phyloP scores from a whole-genome alignment of 2,113 vertebrate species.

The Pycnonotus jocosus region DNA sequence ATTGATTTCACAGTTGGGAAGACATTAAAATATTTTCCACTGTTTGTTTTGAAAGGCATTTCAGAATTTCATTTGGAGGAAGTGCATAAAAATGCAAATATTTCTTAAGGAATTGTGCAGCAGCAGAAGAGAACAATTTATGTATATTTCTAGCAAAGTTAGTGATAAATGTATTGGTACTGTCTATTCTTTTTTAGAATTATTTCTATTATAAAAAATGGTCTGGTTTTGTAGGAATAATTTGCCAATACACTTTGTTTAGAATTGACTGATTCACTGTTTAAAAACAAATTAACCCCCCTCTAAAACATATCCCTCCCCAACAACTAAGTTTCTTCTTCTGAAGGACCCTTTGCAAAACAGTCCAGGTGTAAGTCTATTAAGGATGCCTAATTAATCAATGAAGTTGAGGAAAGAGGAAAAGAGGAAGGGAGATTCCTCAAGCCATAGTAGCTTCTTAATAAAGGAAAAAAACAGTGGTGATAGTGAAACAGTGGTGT shows the following conservation, averaged over 20 bases:
- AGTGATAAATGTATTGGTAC: neutral
- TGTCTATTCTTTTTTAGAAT: neutral
- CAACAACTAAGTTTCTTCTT: neutral
- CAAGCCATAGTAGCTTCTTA: neutral
- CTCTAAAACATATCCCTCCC: neutral
- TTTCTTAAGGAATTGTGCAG: neutral
- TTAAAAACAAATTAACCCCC: neutral
- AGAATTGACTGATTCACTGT: neutral
- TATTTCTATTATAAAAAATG: neutral
- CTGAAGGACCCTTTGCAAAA: neutral
- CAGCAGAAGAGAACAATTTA: neutral
- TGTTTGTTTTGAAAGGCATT: neutral
- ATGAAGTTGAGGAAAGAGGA: neutral
- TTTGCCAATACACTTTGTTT: neutral
- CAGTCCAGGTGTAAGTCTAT: neutral
- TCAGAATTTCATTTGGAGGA: neutral
- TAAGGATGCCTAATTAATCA: neutral
- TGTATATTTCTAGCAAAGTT: neutral
- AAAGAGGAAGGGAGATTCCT: neutral
- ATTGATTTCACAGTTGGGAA: neutral
- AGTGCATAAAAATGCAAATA: neutral
- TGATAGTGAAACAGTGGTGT: neutral
- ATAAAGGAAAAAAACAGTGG: neutral
- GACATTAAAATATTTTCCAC: neutral
- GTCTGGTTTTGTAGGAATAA: neutral